phyloP scores from a whole-genome alignment of 2,113 vertebrate genomes.

The Lagopus muta region DNA sequence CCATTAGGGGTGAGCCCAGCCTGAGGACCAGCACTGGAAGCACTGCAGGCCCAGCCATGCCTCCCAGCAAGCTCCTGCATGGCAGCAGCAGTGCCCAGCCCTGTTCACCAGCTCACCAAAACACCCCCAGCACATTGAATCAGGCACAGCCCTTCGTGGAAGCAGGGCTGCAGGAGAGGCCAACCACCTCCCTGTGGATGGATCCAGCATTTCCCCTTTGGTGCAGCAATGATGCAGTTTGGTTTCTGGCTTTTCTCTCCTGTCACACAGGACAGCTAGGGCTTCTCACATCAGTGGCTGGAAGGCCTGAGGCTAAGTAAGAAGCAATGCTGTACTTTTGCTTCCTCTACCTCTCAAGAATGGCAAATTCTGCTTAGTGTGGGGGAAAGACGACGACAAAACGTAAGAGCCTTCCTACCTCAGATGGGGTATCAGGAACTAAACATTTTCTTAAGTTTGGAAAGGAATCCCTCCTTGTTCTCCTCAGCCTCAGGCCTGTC shows the following conservation, averaged over 20 bases:
- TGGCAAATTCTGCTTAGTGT: background rate
- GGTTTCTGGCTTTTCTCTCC: background rate
- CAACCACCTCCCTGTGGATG: background rate
- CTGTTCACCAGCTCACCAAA: background rate
- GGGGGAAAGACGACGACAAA: slow-evolving; percentile 18
- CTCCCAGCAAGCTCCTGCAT: background rate
- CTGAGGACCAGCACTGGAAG: background rate
- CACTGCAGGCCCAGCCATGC: background rate
- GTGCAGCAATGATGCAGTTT: background rate
- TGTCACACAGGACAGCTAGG: background rate
- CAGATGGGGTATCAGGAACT: slow-evolving; percentile 85
- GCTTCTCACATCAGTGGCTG: background rate
- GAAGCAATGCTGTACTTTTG: background rate
- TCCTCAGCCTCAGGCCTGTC: slow-evolving; percentile 83
- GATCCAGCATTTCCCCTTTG: background rate
- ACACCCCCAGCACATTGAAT: rapidly evolving
- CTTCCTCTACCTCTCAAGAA: background rate
- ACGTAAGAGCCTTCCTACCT: slow-evolving; percentile 82
- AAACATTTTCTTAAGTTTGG: slow-evolving; percentile 94
- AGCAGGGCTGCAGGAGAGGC: background rate
- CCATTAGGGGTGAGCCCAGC: rapidly evolving
- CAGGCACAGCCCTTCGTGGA: background rate
- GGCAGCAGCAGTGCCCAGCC: rapidly evolving
- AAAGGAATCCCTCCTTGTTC: slow-evolving; percentile 89
- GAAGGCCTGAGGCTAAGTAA: slow-evolving; percentile 61